Evolutionary conservation across 2,888 invertebrate genomes (phyloP).

Genomic region (Acanthosepion pharaonis): DNA sequence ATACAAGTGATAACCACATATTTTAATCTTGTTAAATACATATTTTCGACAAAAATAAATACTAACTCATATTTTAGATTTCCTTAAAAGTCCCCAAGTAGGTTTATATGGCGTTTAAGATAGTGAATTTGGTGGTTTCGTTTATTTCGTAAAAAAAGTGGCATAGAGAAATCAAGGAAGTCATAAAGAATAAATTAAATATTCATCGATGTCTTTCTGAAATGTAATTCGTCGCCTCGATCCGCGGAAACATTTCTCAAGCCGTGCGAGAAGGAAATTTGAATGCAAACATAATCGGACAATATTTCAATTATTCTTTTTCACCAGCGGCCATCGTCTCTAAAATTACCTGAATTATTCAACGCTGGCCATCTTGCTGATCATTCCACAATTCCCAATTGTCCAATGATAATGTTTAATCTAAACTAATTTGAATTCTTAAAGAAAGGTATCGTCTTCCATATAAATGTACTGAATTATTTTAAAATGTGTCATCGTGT

Average conservation of each 20-base stretch:
- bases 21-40: too few relatives aligned
- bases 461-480: background rate
- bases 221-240: background rate
- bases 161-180: too few relatives aligned
- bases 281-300: constrained; percentile 7
- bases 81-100: too few relatives aligned
- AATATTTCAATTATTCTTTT: constrained; percentile 33
- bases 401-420: background rate
- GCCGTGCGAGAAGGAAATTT: background rate
- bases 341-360: background rate
- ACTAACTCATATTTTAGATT: too few relatives aligned
- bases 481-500: background rate
- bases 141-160: background rate
- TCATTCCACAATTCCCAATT: background rate
- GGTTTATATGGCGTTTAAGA: too few relatives aligned
- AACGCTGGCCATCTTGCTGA: background rate
- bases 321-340: background rate
- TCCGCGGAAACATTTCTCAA: background rate
- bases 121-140: too few relatives aligned
- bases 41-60: too few relatives aligned
- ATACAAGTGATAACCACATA: too few relatives aligned
- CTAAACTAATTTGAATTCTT: background rate
- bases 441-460: background rate
- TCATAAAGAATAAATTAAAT: background rate
- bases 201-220: background rate